These are phyloP conservation scores for Sinocyclocheilus rhinocerous DNA, from an alignment of 2,113 vertebrate genomes.

Conservation along the genomic window DNA sequence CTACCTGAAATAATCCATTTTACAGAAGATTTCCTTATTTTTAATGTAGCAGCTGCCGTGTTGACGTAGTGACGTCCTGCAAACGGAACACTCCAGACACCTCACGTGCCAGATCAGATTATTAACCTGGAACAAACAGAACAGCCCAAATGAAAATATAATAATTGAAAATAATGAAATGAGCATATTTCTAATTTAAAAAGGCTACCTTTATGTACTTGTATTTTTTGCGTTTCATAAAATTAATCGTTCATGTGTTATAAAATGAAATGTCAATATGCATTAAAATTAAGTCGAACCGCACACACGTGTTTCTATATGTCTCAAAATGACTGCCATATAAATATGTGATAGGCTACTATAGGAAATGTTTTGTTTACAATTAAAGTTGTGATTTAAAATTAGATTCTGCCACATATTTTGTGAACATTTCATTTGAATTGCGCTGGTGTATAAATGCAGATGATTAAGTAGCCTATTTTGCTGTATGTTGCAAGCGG, in stretches of 20 bases:
- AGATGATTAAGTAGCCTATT: neutral
- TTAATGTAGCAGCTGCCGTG: slow-evolving; percentile 99
- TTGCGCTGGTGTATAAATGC: neutral
- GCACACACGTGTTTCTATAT: too few species aligned
- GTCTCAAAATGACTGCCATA: neutral
- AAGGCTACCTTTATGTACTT: neutral
- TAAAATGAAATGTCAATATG: neutral
- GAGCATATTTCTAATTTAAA: neutral
- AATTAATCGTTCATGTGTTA: neutral
- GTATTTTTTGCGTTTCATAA: neutral
- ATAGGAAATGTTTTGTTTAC: neutral
- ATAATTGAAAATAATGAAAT: neutral
- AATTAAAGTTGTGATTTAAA: neutral
- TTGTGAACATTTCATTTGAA: neutral
- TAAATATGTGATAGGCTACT: neutral
- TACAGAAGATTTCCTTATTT: slow-evolving; percentile 99
- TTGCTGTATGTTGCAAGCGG: neutral
- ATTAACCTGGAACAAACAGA: slow-evolving; percentile 83
- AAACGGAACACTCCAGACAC: slow-evolving; percentile 96
- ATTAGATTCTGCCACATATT: neutral
- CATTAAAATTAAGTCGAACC: neutral
- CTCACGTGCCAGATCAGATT: slow-evolving; percentile 98
- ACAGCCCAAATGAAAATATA: neutral
- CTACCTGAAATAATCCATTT: slow-evolving; percentile 99
- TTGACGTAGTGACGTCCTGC: slow-evolving; percentile 91